Conservation (phyloP, 2,113 vertebrate genomes). For the Desmodus rotundus region DNA sequence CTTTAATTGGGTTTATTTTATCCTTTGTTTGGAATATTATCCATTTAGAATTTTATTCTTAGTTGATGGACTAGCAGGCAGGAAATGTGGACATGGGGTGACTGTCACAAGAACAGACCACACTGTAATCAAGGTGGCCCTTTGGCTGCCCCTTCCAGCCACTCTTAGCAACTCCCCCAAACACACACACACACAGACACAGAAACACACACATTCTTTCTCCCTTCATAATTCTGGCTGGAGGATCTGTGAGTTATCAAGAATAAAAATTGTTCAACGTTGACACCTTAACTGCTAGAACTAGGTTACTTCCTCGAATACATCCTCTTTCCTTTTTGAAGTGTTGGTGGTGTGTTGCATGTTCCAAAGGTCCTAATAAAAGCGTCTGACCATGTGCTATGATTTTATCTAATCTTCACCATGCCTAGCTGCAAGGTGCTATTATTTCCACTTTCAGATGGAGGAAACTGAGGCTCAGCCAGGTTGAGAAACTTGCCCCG, state of each 20-base stretch:
- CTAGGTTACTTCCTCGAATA: background rate
- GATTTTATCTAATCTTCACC: background rate
- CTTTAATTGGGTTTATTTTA: constrained; percentile 1
- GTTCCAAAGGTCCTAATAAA: background rate
- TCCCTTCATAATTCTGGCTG: background rate
- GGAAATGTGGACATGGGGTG: background rate
- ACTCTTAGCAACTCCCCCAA: background rate
- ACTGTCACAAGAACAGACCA: accelerated
- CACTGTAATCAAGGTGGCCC: background rate
- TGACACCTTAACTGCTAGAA: background rate
- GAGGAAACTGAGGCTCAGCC: background rate
- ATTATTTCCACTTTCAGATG: background rate
- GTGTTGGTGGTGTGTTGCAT: accelerated
- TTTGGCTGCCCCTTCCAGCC: background rate
- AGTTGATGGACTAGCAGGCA: background rate
- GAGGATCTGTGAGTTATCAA: background rate
- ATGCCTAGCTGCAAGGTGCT: background rate
- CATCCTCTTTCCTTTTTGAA: background rate
- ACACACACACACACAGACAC: too few species aligned
- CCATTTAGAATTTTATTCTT: constrained; percentile 10
- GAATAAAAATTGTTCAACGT: background rate
- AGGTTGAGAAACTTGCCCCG: background rate
- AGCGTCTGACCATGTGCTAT: accelerated
- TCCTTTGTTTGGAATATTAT: background rate
- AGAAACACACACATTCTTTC: background rate